phyloP scores from a whole-genome alignment of 2,888 invertebrate genomes.

The Coleophora deauratella region DNA sequence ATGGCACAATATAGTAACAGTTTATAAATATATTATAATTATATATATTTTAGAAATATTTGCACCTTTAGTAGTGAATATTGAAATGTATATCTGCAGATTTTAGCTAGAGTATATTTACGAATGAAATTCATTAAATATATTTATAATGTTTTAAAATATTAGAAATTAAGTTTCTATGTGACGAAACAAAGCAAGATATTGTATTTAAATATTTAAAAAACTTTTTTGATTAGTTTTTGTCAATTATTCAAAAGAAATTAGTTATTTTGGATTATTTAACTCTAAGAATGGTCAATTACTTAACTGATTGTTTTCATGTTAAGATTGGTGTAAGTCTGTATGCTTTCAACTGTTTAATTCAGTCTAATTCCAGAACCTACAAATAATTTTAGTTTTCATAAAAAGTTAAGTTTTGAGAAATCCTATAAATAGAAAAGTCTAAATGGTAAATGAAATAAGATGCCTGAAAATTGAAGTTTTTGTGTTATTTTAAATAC shows the following conservation, averaged over 20 bases:
- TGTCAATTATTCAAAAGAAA: constrained; percentile 67
- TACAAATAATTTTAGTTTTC: too few species aligned
- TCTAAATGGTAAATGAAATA: too few species aligned
- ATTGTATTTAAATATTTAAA: constrained; percentile 38
- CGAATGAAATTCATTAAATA: constrained; percentile 35
- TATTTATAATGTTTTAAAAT: constrained; percentile 19
- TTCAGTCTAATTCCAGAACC: too few species aligned
- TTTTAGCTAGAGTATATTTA: constrained; percentile 57
- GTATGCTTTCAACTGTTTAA: too few species aligned
- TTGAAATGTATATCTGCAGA: constrained; percentile 67
- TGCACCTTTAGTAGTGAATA: constrained; percentile 71
- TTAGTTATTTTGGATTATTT: constrained; percentile 68
- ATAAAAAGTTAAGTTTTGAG: too few species aligned
- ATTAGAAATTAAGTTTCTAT: constrained; percentile 41
- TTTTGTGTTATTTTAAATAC: too few species aligned
- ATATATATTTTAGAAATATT: constrained; percentile 73
- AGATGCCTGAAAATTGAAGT: too few species aligned
- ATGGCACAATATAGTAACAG: constrained; percentile 63
- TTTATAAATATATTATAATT: constrained; percentile 62
- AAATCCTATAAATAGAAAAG: too few species aligned
- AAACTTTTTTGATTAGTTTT: constrained; percentile 65
- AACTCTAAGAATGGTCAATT: constrained; percentile 71
- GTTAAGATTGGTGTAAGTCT: constrained; percentile 30
- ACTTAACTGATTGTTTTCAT: constrained; percentile 50
- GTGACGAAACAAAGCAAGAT: constrained; percentile 34